Evolutionary conservation across 2,888 invertebrate genomes (phyloP), one percentile per base, ranked within the genome.

Genomic region (Drosophila setosimentum): DNA sequence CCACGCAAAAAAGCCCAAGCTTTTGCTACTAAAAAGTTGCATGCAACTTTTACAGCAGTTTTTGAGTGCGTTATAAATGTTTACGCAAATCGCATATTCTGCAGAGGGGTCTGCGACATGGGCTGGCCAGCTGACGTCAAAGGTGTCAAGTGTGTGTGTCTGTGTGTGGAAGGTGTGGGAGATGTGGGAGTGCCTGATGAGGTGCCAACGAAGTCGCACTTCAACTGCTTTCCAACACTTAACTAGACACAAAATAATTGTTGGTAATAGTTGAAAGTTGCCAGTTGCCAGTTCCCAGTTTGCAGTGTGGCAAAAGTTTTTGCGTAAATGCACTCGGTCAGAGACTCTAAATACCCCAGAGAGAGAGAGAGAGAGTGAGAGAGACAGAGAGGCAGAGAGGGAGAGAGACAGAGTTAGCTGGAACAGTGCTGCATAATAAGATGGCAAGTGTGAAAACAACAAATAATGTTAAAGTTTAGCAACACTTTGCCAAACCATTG

Each of bases 31-130:
- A 73, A 72, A 53, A 33, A 76, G 85, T 69, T 73, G 67, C 50
- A 76, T 54, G 62, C 83, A 82, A 85, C 67, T 79, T 85, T 85
- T 82, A 53, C 63, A 68, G 27, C 68, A 62, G 35, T 75, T 73
- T 73, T 77, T 64, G 69, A 87, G 83, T 83, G 84, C 76, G 87
- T 83, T 81, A 87, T 87, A 87, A 83, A 83, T 87, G 83, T 83
- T 83, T 81, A 79, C 84, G 79, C 76, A 83, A 83, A 87, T 87
- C 78, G 87, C 73, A 75, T 69, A 68, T 78, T 69, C 55, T 64
- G 53, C 64, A 29, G 63, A 62, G 37, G 62, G 51, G 16, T 18
- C 45, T 16, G 24, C 24, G 45, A 16, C 21, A 21, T 7, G 24
- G 50, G 55, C 40, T 16, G 49, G 50, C 18, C 29, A 50, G 50